Evolutionary conservation across 2,113 vertebrate species (phyloP).

Genomic region (Hemichromis elongatus): DNA sequence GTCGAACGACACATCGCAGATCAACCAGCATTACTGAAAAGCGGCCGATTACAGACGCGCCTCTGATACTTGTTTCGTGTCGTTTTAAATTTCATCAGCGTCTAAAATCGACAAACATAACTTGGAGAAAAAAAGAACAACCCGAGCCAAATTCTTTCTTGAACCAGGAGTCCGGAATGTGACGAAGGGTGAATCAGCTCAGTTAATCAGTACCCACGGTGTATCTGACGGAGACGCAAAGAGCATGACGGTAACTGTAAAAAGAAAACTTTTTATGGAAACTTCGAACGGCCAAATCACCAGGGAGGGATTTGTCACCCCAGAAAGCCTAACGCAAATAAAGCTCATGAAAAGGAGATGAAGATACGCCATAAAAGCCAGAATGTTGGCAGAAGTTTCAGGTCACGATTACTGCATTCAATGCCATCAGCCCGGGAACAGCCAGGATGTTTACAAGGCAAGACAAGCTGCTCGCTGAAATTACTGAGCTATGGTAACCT

Average conservation of each 20-base stretch:
- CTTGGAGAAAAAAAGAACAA: not conserved
- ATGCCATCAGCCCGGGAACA: not conserved
- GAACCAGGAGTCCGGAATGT: not conserved
- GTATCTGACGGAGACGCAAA: not conserved
- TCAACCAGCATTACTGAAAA: not conserved
- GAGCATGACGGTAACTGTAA: not conserved
- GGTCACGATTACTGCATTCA: not conserved
- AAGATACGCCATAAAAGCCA: not conserved
- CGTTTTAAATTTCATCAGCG: not conserved
- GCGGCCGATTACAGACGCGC: not conserved
- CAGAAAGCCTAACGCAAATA: constrained; percentile 1
- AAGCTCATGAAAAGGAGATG: not conserved
- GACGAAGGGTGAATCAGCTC: not conserved
- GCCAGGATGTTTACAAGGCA: not conserved
- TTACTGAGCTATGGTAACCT: not conserved
- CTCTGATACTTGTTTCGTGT: not conserved
- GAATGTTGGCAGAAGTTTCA: not conserved
- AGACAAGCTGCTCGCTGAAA: not conserved
- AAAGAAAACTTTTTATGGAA: not conserved
- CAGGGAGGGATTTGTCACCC: not conserved
- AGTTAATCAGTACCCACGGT: not conserved
- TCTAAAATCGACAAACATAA: not conserved
- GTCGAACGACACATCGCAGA: not conserved
- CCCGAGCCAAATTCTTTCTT: not conserved
- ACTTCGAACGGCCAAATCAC: not conserved